These are phyloP conservation scores for Lypha dubia DNA, from an alignment of 2,888 invertebrate genomes.

Conservation along the genomic window DNA sequence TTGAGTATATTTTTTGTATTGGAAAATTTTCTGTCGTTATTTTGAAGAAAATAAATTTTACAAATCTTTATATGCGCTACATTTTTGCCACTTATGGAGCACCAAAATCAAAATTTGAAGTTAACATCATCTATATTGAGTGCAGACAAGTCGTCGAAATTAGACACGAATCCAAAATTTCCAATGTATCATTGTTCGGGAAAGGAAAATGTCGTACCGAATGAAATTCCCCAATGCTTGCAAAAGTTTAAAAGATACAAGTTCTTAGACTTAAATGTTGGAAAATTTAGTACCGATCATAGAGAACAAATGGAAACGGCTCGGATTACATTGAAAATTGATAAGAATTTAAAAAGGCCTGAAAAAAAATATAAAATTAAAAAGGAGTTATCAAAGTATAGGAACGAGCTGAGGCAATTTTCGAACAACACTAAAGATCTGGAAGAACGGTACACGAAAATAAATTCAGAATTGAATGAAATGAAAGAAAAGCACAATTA, in stretches of 20 bases:
- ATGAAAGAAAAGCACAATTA: slow-evolving; percentile 79
- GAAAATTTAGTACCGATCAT: slow-evolving; percentile 44
- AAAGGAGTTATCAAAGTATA: slow-evolving; percentile 78
- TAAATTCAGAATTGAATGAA: slow-evolving; percentile 79
- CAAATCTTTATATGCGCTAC: slow-evolving; percentile 21
- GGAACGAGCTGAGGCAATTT: slow-evolving; percentile 78
- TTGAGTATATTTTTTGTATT: slow-evolving; percentile 30
- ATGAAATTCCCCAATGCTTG: slow-evolving; percentile 56
- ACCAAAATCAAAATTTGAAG: slow-evolving; percentile 75
- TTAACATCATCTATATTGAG: slow-evolving; percentile 66
- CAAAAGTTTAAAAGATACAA: slow-evolving; percentile 34
- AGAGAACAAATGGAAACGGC: background rate
- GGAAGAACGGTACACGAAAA: slow-evolving; percentile 79
- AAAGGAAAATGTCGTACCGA: slow-evolving; percentile 41
- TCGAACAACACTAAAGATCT: slow-evolving; percentile 78
- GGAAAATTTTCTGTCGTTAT: slow-evolving; percentile 58
- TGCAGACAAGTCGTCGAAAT: slow-evolving; percentile 48
- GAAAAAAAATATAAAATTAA: slow-evolving; percentile 73
- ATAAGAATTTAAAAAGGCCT: background rate
- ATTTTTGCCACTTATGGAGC: slow-evolving; percentile 66
- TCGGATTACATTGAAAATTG: slow-evolving; percentile 40
- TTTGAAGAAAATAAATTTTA: slow-evolving; percentile 40
- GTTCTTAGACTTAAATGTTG: slow-evolving; percentile 47
- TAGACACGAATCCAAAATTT: slow-evolving; percentile 64
- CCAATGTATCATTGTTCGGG: slow-evolving; percentile 50